Evolutionary conservation across 2,797 vertebrate genomes (phyloP).

Genomic region (Microctenopoma stevenorrisi): DNA sequence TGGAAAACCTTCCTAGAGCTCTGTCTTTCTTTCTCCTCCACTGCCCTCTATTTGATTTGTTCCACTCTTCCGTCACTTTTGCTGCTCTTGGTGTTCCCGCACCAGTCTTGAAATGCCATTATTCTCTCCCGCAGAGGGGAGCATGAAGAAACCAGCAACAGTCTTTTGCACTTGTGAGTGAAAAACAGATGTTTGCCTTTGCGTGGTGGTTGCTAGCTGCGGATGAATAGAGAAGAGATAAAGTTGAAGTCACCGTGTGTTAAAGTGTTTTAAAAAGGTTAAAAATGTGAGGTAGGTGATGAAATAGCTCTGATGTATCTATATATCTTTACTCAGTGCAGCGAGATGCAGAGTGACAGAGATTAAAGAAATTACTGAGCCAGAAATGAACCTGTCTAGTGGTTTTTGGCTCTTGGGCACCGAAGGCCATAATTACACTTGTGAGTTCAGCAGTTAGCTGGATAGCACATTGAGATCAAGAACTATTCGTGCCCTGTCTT

Average conservation of each 20-base stretch:
- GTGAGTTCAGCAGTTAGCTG: conserved; percentile 69
- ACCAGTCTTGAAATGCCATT: conserved; percentile 79
- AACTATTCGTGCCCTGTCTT: conserved; percentile 58
- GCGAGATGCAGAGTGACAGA: conserved; percentile 12
- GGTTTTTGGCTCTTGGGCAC: conserved; percentile 54
- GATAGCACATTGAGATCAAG: conserved; percentile 67
- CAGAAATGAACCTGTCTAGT: conserved; percentile 69
- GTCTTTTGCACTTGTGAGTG: conserved; percentile 24
- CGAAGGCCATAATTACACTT: conserved; percentile 64
- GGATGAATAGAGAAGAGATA: conserved; percentile 32
- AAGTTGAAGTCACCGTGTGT: conserved; percentile 11
- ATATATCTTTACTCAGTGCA: background rate
- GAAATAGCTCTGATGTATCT: conserved; percentile 8
- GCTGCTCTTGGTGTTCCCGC: conserved; percentile 48
- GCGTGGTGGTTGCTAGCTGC: background rate
- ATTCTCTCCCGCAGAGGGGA: conserved; percentile 47
- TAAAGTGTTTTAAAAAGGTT: conserved; percentile 31
- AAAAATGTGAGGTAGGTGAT: conserved; percentile 3
- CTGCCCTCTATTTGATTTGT: background rate
- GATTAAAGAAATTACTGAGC: conserved; percentile 26
- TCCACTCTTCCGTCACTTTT: conserved; percentile 36
- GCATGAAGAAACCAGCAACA: conserved; percentile 49
- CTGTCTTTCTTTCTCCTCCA: conserved; percentile 31
- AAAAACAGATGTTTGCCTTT: conserved; percentile 24
- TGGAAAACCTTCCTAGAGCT: conserved; percentile 45